These are phyloP conservation scores for Acipenser transmontanus DNA, from an alignment of 2,797 vertebrate species.

Conservation along the genomic window DNA sequence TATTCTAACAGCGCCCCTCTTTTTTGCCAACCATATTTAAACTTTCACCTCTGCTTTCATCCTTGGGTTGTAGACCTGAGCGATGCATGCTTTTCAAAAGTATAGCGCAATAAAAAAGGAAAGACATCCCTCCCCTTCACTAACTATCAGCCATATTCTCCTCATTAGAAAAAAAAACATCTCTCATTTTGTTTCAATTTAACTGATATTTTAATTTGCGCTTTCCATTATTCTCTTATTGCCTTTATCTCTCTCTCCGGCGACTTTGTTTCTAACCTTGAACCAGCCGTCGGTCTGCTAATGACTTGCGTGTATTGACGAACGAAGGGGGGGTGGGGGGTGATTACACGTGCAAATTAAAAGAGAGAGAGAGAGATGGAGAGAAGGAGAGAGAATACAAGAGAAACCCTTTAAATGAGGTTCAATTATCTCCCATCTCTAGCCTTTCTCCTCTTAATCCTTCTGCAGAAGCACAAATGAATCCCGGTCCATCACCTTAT, in stretches of 20 bases:
- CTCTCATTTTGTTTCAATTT: conserved; percentile 49
- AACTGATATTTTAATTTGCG: conserved; percentile 56
- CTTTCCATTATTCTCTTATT: conserved; percentile 70
- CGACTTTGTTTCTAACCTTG: conserved; percentile 74
- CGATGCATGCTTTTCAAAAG: no score
- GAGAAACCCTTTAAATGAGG: conserved; percentile 51
- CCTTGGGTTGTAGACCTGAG: no score
- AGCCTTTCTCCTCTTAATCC: conserved; percentile 54
- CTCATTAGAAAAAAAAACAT: conserved; percentile 60
- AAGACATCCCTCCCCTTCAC: conserved; percentile 36
- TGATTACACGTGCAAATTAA: conserved; percentile 38
- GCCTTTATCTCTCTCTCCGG: conserved; percentile 51
- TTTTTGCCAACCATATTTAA: no score
- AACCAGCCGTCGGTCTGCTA: conserved; percentile 57
- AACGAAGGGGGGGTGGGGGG: conserved; percentile 35
- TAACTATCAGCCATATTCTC: conserved; percentile 56
- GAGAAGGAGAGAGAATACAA: conserved; percentile 46
- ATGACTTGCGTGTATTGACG: conserved; percentile 72
- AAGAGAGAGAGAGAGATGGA: conserved; percentile 28
- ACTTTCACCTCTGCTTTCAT: no score
- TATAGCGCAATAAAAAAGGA: conserved; percentile 1
- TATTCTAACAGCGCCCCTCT: no score
- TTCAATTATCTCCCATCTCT: conserved; percentile 67
- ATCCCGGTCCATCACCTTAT: conserved; percentile 57
- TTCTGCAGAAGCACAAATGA: conserved; percentile 50